Base-by-base conservation (phyloP, 2,113 vertebrate species). In the Eolophus roseicapilla region DNA sequence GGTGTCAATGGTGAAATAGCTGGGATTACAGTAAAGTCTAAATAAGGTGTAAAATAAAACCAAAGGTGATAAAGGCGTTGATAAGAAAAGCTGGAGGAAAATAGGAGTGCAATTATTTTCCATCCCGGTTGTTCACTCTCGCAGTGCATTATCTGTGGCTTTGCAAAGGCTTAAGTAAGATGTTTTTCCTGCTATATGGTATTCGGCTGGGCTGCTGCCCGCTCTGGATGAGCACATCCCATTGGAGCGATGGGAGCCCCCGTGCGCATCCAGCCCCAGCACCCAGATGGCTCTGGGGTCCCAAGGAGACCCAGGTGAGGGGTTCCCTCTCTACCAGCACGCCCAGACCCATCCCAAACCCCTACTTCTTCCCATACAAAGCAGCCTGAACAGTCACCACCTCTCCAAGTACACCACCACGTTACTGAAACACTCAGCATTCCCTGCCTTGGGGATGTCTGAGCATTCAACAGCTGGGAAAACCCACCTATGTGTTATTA, bases 21-120 rank as follows among this genome's bases (percentile, higher is more conserved):
- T 94, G 90, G 96, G 96, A 97, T 96, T 97, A 96, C 86, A 81
- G 93, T 79, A 84, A 94, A 96, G 97, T 90, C 97, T 97, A 97
- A 97, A 97, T 97, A 97, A 97, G 90, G 88, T 93, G 81, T 92
- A 94, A 97, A 97, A 94, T 95, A 95, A 95, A 97, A 95, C 93
- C 96, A 79, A 78, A 87, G 92, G 82, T 93, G 94, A 95, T 89
- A 96, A 97, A 96, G 92, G 94, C 93, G 23, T 67, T 92, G 96
- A 97, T 97, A 97, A 93, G 95, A 93, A 92, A 93, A 93, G 94
- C 92, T 74, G 75, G 69, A 85, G 92, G 78, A 87, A 93, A 93
- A 96, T 71, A 92, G 86, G 65, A 95, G 93, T 33, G 94, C 95
- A 94, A 93, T 96, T 97, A 96, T 94, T 93, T 97, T 93, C 88